Evolutionary conservation across 2,888 invertebrate species (phyloP), one percentile per base, ranked within the genome.

Genomic region (Archips crataeganus): DNA sequence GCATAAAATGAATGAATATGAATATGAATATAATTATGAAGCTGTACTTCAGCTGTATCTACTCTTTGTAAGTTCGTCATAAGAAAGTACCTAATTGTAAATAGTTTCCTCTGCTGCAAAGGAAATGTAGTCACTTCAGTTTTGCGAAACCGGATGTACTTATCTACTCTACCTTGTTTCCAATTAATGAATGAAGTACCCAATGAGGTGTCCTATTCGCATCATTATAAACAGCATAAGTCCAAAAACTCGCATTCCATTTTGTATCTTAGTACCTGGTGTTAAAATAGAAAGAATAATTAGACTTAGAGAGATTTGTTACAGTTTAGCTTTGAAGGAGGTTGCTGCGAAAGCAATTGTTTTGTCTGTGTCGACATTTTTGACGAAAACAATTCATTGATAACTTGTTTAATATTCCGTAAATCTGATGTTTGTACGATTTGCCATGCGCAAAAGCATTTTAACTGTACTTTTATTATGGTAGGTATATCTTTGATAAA

Each of bases 131-230:
- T 54, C 42, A 70, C 57, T 54, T 34, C 13, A 39, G 51, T 61
- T 71, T 71, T 57, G 61, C 71, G 57, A 47, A 59, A 73, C 63
- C 73, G 73, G 73, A 69, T 47, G 73, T 60, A 59, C 54, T 42
- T 72, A 71, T 72, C 72, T 73, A 47, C 68, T 39, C 51, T 66
- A 63, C 57, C 61, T 60, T 62, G 73, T 73, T 73, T 64, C 73
- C 68, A 69, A 69, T 73, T 73, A 57, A 73, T 73, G 73, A 73
- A 73, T 73, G 63, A 67, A 49, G 49, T 68, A 59, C 73, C 72
- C 68, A 65, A 65, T 49, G 60, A 65, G 68, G 73, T 73, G 73
- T 73, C 73, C 61, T 73, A 59, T 73, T 73, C 68, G 57, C 54
- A 39, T 15, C n/a, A 15, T 54, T 23, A 39, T 47, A 36, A 63